Evolutionary conservation across 2,888 invertebrate species (phyloP), one percentile per base, ranked within the genome.

Genomic region (Chloromyia formosa): DNA sequence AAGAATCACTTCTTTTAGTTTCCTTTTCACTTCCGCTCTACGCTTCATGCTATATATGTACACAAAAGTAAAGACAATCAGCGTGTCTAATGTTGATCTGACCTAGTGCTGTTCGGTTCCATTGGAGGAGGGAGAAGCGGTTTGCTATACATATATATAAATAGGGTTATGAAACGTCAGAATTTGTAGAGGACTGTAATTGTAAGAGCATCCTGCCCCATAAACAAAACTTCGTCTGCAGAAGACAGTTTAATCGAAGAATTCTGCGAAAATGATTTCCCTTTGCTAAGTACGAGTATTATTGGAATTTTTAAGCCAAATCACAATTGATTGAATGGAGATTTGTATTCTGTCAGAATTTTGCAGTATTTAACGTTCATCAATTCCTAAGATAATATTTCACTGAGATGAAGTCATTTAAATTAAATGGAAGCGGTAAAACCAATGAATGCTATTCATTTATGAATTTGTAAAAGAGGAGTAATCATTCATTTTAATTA

Each of bases 221-320:
- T 40, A 14, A 40, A 16, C n/a, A 12, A 58, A 58, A 71, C 35
- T 35, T 18, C 40, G 35, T 56, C 58, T 71, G 71, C n/a, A 14
- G 18, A 71, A 40, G 58, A 71, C 71, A 58, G 56, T 71, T 58
- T 23, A 71, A 71, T 71, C 71, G 56, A 71, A 54, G 3, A n/a
- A n/a, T 45, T 66, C 42, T 35, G 16, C 42, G 20, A 35, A 62
- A 5, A 42, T 9, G 35, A 35, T n/a, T 9, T 35, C 7, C 27
- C 7, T 7, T 35, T 12, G 16, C n/a, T 14, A 62, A 62, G 35
- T 12, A 23, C 20, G 7, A 35, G 3, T 4, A 7, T 35, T 35
- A 45, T 66, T 66, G 49, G 45, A 66, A 40, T 64, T 64, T 42
- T 42, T 42, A 5, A 64, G 16, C 27, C 7, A 35, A 35, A 35